A percentile compares a stretch with the other conserved stretches of the same genome.
Conservation (phyloP, 2,113 vertebrate species). For the Plectropomus leopardus region DNA sequence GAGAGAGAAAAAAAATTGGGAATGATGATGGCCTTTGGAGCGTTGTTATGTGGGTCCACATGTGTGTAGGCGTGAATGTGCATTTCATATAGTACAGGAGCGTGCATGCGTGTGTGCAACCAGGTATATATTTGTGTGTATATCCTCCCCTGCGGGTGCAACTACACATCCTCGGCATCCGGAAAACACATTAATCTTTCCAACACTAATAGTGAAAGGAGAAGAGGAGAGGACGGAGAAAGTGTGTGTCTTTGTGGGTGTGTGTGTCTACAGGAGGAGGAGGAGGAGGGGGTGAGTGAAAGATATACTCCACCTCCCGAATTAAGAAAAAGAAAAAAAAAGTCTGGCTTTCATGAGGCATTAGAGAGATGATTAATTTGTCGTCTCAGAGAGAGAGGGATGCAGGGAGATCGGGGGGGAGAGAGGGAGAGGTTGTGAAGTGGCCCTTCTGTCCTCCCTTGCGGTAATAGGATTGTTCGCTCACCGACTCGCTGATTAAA, state of each 20-base stretch:
- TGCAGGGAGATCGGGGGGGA: neutral
- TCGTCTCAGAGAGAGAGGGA: conserved; percentile 35
- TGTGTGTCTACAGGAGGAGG: conserved; percentile 2
- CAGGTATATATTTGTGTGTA: conserved; percentile 24
- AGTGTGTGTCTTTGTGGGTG: conserved; percentile 24
- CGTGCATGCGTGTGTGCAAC: neutral
- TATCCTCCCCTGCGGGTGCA: conserved; percentile 27
- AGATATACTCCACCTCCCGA: conserved; percentile 65
- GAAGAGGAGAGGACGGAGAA: conserved; percentile 26
- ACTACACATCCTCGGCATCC: conserved; percentile 43
- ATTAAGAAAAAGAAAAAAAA: conserved; percentile 58
- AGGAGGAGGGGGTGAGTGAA: conserved; percentile 36
- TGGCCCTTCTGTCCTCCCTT: conserved; percentile 58
- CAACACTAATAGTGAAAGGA: conserved; percentile 55
- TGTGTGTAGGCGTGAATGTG: neutral
- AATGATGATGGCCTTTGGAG: conserved; percentile 44
- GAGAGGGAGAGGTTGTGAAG: conserved; percentile 50
- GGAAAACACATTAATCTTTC: conserved; percentile 77
- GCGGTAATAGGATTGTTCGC: conserved; percentile 75
- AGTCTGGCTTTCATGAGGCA: conserved; percentile 67
- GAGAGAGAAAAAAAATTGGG: conserved; percentile 2
- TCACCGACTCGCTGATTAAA: conserved; percentile 70
- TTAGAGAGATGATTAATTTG: conserved; percentile 82
- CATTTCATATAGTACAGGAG: neutral
- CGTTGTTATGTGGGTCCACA: conserved; percentile 27